A percentile compares a stretch with the other conserved stretches of the same genome.
Evolutionary conservation across 2,888 invertebrate species (phyloP).

Genomic region (Dorcus parallelipipedus): DNA sequence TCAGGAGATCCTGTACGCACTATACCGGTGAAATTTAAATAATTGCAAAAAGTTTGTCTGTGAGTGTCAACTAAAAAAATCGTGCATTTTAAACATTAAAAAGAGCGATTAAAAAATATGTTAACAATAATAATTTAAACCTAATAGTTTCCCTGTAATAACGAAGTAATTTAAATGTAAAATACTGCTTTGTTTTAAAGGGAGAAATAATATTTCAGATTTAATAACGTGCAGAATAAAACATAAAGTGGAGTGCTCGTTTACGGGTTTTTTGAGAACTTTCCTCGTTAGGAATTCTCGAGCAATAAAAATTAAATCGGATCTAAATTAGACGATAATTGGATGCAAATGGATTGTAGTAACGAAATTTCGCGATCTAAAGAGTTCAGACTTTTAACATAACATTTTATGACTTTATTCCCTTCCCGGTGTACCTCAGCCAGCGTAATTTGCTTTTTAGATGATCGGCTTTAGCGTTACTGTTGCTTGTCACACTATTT

Average conservation of each 20-base stretch:
- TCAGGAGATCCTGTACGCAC: no score
- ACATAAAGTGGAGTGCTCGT: background rate
- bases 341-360: slow-evolving; percentile 1
- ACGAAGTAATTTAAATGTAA: no score
- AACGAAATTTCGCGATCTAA: background rate
- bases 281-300: background rate
- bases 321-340: slow-evolving; percentile 1
- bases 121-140: no score
- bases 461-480: background rate
- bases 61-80: no score
- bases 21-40: no score
- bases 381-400: background rate
- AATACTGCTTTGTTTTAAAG: no score
- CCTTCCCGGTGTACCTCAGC: background rate
- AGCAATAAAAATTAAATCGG: slow-evolving; percentile 1
- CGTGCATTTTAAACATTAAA: no score
- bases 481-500: background rate
- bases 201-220: background rate
- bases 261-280: background rate
- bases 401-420: background rate
- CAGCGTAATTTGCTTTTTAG: background rate
- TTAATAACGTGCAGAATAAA: background rate
- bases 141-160: no score
- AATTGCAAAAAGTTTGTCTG: no score
- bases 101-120: no score